Percentiles rank a stretch among this genome's conserved stretches.
These are phyloP conservation scores for Chrysolina oricalcia DNA, from an alignment of 2,888 invertebrate species.

Conservation along the genomic window DNA sequence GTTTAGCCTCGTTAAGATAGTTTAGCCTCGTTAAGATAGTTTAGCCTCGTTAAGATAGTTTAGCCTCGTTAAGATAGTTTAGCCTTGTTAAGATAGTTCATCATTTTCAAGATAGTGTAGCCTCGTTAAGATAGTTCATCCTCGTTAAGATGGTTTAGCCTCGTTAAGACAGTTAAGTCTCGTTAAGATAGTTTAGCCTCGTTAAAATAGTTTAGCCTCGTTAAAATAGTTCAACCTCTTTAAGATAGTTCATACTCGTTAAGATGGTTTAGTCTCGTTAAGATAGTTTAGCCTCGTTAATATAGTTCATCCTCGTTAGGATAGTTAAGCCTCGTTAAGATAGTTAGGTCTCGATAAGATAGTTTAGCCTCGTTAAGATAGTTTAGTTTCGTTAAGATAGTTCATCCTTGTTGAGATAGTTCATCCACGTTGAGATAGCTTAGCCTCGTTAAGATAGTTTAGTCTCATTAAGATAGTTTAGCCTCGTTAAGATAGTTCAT, in stretches of 20 bases:
- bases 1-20: background rate
- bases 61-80: background rate
- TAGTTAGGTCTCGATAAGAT: background rate
- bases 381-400: background rate
- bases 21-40: background rate
- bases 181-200: background rate
- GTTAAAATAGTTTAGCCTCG: background rate
- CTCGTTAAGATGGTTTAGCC: background rate
- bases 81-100: background rate
- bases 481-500: background rate
- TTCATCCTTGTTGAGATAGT: background rate
- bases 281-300: too few relatives aligned
- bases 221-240: background rate
- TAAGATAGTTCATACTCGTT: background rate
- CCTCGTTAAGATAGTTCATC: background rate
- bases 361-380: background rate
- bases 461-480: background rate
- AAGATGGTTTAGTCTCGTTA: background rate
- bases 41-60: background rate
- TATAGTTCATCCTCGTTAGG: too few relatives aligned
- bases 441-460: background rate
- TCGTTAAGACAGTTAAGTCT: too few relatives aligned
- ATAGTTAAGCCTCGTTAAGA: background rate
- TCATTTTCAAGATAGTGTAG: background rate
- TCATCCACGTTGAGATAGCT: background rate